A percentile compares a stretch with the other conserved stretches of the same genome.
Evolutionary conservation across 2,797 vertebrate genomes (phyloP).

Genomic region (Hephaestus fuliginosus): DNA sequence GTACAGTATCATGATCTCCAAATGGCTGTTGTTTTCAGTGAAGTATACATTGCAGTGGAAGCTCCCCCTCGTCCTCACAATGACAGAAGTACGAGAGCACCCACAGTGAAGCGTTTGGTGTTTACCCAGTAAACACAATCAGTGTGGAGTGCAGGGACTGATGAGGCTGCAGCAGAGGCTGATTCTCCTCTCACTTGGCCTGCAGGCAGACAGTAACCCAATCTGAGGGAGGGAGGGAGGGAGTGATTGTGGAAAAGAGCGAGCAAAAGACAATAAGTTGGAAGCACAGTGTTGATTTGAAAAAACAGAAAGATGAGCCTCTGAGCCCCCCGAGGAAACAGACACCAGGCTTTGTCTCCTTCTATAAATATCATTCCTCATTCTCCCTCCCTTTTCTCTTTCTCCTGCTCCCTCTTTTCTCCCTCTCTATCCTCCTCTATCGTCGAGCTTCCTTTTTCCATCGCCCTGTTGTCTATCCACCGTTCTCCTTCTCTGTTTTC

Average conservation of each 20-base stretch:
- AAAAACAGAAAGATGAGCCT: constrained; percentile 75
- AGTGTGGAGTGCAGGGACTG: constrained; percentile 51
- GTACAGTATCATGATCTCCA: background rate
- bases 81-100: constrained; percentile 5
- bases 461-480: constrained; percentile 9
- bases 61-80: constrained; percentile 4
- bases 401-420: constrained; percentile 19
- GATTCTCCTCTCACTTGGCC: constrained; percentile 47
- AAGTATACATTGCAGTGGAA: background rate
- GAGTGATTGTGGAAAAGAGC: constrained; percentile 45
- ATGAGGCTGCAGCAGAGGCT: constrained; percentile 68
- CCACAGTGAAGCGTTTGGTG: constrained; percentile 34
- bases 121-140: constrained; percentile 74
- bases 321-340: constrained; percentile 70
- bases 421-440: constrained; percentile 19
- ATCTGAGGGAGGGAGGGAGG: constrained; percentile 56
- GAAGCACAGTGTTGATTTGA: constrained; percentile 70
- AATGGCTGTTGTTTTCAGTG: background rate
- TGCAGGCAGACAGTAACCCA: constrained; percentile 72
- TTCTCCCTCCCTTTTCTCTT: constrained; percentile 28
- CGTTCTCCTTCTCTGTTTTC: background rate
- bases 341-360: constrained; percentile 82
- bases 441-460: background rate
- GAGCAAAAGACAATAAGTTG: constrained; percentile 68
- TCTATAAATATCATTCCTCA: constrained; percentile 82